phyloP scores from a whole-genome alignment of 2,888 invertebrate genomes.

The Amorpha juglandis region DNA sequence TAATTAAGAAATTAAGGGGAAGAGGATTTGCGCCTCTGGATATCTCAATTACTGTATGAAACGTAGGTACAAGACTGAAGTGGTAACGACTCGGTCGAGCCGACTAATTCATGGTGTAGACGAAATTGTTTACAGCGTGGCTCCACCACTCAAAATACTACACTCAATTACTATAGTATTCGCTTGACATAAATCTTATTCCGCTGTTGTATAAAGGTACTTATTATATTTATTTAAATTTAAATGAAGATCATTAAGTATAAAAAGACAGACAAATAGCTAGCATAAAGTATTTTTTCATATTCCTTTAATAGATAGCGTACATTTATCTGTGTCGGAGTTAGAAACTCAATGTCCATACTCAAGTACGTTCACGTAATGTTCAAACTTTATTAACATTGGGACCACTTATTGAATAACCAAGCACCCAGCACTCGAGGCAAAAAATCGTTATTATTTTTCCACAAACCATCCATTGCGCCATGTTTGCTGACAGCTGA shows the following conservation, averaged over 20 bases:
- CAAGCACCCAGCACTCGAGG: slow-evolving; percentile 22
- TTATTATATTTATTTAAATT: not conserved
- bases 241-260: not conserved
- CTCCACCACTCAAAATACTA: too few species aligned
- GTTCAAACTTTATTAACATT: slow-evolving; percentile 25
- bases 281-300: not conserved
- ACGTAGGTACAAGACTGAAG: too few species aligned
- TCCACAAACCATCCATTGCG: not conserved
- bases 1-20: too few species aligned
- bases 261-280: not conserved
- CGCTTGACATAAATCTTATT: too few species aligned
- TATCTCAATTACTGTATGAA: too few species aligned
- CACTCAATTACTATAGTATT: too few species aligned
- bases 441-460: slow-evolving; percentile 2
- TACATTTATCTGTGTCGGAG: slow-evolving; percentile 20
- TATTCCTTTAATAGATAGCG: slow-evolving; percentile 12
- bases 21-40: too few species aligned
- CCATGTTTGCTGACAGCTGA: not conserved
- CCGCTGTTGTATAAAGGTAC: too few species aligned
- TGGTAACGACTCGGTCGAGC: too few species aligned
- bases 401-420: slow-evolving; percentile 27
- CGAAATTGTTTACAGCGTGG: too few species aligned
- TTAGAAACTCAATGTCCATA: slow-evolving; percentile 24
- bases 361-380: slow-evolving; percentile 28
- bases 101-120: too few species aligned